phyloP scores from a whole-genome alignment of 1,140 invertebrate species.

The Centruroides vittatus region DNA sequence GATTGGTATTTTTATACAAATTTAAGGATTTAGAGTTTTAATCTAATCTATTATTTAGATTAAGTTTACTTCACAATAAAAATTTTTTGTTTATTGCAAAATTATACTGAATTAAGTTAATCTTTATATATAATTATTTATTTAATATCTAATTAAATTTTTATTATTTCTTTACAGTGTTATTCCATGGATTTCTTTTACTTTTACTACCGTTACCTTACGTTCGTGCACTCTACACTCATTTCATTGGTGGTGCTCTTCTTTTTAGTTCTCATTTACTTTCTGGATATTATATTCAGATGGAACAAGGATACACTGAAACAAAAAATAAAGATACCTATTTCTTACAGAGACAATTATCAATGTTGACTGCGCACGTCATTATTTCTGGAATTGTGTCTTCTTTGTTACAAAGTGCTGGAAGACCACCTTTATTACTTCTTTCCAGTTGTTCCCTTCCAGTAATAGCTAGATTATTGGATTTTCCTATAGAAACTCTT shows the following conservation, averaged over 20 bases:
- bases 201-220: slow-evolving; percentile 35
- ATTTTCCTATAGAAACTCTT: slow-evolving; percentile 31
- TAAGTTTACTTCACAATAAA: no score
- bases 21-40: no score
- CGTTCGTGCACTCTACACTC: slow-evolving; percentile 37
- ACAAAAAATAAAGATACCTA: slow-evolving; percentile 23
- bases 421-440: slow-evolving; percentile 26
- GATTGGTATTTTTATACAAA: no score
- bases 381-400: slow-evolving; percentile 30
- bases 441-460: slow-evolving; percentile 34
- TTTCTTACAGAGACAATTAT: slow-evolving; percentile 25
- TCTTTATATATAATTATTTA: no score
- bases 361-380: slow-evolving; percentile 30
- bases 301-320: slow-evolving; percentile 20
- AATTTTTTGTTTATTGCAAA: no score
- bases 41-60: no score
- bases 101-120: no score
- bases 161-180: slow-evolving; percentile 26
- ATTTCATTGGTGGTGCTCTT: slow-evolving; percentile 33
- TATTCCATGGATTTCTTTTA: slow-evolving; percentile 34
- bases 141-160: not conserved
- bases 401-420: slow-evolving; percentile 34
- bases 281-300: slow-evolving; percentile 33
- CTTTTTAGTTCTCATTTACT: slow-evolving; percentile 31
- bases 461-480: slow-evolving; percentile 32